Evolutionary conservation across 2,113 vertebrate species (phyloP), one percentile per base, ranked within the genome.

Genomic region (Erythrolamprus reginae): DNA sequence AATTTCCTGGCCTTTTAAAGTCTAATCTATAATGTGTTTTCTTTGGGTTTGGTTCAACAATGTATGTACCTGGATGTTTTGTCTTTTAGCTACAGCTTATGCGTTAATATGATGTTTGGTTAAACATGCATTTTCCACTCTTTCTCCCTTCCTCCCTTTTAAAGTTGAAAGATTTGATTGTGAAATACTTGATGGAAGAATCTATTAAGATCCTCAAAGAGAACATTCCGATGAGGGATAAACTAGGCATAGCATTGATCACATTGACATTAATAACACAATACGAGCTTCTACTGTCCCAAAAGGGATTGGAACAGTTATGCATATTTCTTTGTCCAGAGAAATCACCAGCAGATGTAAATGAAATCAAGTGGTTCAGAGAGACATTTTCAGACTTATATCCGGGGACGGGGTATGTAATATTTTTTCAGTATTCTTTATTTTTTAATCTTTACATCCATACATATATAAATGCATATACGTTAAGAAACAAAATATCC

Each of bases 251-350:
- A 94, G 97, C 97, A 42, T 61, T 98, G 53, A 88, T 94, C 13
- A 13, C 92, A 13, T 88, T 97, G 0, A 0, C 0, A 0, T 1
- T 92, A 0, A 5, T 83, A 52, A 42, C 89, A 0, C 0, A 0
- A 0, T 0, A 19, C 0, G 0, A 0, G 0, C 13, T 97, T 9
- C 4, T 0, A 15, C 0, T 2, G 0, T 0, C 0, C 0, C 0
- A 21, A 0, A 0, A 0, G 0, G 2, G 90, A 1, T 88, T 96
- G 91, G 0, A 0, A 88, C 0, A 0, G 0, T 61, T 98, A 15
- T 97, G 97, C 5, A 4, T 0, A 26, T 94, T 97, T 51, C 48
- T 98, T 28, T 94, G 92, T 90, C 84, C 93, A 1, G 89, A 93
- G n/a, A 3, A 1, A 19, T 58, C 95, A 0, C 56, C 21, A 0